A percentile compares a stretch with the other conserved stretches of the same genome.
These are phyloP conservation scores for Mungos mungo DNA, from an alignment of 2,113 vertebrate species.

Conservation along the genomic window DNA sequence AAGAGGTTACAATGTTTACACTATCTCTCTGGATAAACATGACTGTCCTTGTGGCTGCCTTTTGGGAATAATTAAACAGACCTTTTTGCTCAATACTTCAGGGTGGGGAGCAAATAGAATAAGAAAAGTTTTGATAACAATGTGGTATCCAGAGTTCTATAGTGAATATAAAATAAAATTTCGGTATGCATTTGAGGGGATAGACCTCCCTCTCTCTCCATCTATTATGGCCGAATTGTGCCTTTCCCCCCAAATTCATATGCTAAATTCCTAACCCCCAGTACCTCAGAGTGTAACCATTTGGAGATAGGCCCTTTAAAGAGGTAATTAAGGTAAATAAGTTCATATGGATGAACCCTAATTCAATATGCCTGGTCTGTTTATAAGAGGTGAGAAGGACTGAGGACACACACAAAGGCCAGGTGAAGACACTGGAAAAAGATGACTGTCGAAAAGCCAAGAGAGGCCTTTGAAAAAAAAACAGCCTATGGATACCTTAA, in stretches of 20 bases:
- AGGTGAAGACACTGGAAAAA: neutral
- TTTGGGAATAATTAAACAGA: slow-evolving; percentile 21
- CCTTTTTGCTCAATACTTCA: neutral
- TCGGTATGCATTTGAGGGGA: neutral
- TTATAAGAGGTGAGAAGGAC: neutral
- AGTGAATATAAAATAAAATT: neutral
- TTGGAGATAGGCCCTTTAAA: neutral
- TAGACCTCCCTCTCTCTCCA: neutral
- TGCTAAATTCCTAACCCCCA: neutral
- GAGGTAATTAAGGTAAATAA: neutral
- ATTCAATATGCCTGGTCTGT: neutral
- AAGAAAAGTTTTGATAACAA: neutral
- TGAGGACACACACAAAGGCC: neutral
- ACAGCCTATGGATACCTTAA: neutral
- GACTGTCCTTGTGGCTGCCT: neutral
- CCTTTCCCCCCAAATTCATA: neutral
- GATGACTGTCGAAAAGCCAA: neutral
- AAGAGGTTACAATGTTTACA: slow-evolving; percentile 54
- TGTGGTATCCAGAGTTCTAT: neutral
- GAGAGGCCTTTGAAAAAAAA: neutral
- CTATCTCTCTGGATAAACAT: slow-evolving; percentile 3
- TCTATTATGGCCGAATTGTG: neutral
- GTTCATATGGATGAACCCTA: neutral
- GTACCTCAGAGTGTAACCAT: neutral
- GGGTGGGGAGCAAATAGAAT: neutral